Evolutionary conservation across 2,113 vertebrate genomes (phyloP).

Genomic region (Zosterops lateralis): DNA sequence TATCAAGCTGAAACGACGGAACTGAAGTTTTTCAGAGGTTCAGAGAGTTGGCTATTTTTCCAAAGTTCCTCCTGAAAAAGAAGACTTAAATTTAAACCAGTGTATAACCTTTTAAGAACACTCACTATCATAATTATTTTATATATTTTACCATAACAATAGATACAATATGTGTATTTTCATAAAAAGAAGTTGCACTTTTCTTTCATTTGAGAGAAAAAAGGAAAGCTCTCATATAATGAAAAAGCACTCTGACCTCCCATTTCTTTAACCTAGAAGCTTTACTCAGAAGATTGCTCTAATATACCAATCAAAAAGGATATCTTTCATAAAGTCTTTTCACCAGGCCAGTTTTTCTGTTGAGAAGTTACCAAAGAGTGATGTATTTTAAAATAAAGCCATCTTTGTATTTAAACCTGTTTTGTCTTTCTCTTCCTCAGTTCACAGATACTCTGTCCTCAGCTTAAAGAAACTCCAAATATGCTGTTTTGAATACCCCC

Average conservation of each 20-base stretch:
- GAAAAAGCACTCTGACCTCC: not conserved
- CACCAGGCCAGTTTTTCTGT: not conserved
- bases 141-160: not conserved
- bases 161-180: not conserved
- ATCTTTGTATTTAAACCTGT: not conserved
- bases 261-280: not conserved
- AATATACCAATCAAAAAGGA: not conserved
- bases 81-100: not conserved
- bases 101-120: not conserved
- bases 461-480: not conserved
- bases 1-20: not conserved
- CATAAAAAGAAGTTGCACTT: not conserved
- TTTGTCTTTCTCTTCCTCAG: not conserved
- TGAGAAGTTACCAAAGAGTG: not conserved
- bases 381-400: not conserved
- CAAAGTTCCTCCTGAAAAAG: not conserved
- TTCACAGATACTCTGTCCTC: not conserved
- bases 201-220: not conserved
- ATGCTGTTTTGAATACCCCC: not conserved
- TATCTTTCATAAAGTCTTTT: not conserved
- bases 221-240: not conserved
- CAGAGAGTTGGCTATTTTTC: not conserved
- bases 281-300: not conserved
- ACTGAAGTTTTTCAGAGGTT: not conserved
- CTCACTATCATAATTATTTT: not conserved